phyloP scores from a whole-genome alignment of 2,888 invertebrate species.

The Lissonota sp. region DNA sequence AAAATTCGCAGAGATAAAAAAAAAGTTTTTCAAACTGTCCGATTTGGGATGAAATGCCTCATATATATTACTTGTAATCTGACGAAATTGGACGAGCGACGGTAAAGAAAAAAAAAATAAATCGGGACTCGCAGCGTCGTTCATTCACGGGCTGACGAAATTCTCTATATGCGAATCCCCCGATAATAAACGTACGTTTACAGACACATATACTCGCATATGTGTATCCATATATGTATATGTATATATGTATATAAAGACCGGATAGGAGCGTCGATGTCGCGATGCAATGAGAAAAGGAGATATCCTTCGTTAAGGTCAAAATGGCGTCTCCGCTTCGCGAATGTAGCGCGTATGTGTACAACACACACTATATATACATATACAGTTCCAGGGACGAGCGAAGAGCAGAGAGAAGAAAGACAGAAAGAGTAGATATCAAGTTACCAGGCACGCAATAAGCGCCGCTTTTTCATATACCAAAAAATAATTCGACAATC shows the following conservation, averaged over 20 bases:
- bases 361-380: too few species aligned
- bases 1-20: too few species aligned
- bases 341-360: constrained; percentile 14
- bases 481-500: too few species aligned
- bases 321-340: constrained; percentile 76
- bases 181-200: not conserved
- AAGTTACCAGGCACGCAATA: constrained; percentile 20
- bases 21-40: too few species aligned
- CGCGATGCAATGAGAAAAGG: constrained; percentile 59
- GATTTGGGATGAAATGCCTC: too few species aligned
- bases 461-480: too few species aligned
- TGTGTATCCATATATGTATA: constrained; percentile 10
- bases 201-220: not conserved
- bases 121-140: constrained; percentile 31
- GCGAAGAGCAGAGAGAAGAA: too few species aligned
- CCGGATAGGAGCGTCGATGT: constrained; percentile 62
- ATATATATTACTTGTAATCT: constrained; percentile 24
- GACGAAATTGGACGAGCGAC: constrained; percentile 69
- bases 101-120: constrained; percentile 21
- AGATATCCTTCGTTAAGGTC: constrained; percentile 81
- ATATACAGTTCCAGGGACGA: too few species aligned
- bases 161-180: constrained; percentile 2
- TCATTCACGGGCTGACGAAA: constrained; percentile 68
- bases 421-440: constrained; percentile 17
- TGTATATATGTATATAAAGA: constrained; percentile 33